Conservation (phyloP, 2,888 invertebrate species). For the Ophion obscuratus region DNA sequence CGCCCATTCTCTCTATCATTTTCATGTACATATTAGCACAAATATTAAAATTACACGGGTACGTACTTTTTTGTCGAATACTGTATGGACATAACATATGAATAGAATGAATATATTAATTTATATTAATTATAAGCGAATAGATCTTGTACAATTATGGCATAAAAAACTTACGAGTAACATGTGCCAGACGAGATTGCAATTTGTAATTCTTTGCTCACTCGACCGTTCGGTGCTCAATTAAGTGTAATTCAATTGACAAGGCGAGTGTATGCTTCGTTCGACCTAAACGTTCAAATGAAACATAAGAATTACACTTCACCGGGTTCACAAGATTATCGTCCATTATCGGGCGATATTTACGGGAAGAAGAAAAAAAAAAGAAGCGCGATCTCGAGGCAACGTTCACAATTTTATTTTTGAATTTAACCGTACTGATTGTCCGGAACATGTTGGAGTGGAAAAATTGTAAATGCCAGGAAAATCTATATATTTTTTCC, state of each 20-base stretch:
- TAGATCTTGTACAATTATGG: neutral
- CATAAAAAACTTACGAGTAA: neutral
- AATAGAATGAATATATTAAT: too few species aligned
- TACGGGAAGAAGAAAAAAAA: slow-evolving; percentile 35
- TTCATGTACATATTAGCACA: too few species aligned
- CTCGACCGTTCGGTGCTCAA: neutral
- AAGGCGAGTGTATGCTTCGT: neutral
- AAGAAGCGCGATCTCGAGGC: slow-evolving; percentile 22
- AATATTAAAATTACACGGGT: too few species aligned
- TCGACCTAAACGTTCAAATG: slow-evolving; percentile 23
- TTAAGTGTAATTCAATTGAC: neutral
- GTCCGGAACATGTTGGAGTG: neutral
- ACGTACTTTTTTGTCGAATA: too few species aligned
- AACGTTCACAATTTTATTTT: slow-evolving; percentile 47
- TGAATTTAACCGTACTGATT: slow-evolving; percentile 3
- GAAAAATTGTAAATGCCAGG: neutral
- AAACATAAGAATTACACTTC: slow-evolving; percentile 6
- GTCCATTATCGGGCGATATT: slow-evolving; percentile 28
- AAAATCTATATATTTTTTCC: neutral
- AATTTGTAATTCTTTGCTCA: slow-evolving; percentile 8
- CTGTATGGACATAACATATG: too few species aligned
- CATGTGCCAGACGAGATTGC: neutral
- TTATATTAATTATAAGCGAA: neutral
- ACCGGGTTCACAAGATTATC: slow-evolving; percentile 59
- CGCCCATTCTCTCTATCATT: too few species aligned